Evolutionary conservation across 2,888 invertebrate genomes (phyloP).

Genomic region (Mellilla xanthometata): DNA sequence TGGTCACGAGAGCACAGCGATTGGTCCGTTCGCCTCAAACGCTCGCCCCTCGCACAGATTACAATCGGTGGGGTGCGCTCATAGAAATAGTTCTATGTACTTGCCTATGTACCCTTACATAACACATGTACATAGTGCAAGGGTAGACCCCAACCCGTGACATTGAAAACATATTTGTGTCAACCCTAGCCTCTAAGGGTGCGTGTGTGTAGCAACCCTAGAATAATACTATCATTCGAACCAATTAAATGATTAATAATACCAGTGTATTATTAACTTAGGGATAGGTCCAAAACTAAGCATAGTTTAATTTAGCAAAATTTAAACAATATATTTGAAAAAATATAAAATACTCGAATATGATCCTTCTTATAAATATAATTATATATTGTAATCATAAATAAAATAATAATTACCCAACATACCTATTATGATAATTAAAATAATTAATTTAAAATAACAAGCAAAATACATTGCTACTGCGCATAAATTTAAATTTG

Average conservation of each 20-base stretch:
- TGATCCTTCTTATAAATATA: not conserved
- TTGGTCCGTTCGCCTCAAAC: slow-evolving; percentile 75
- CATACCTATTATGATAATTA: no score
- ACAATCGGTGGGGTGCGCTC: slow-evolving; percentile 82
- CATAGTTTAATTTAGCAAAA: no score
- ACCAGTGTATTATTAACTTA: no score
- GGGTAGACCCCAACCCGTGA: slow-evolving; percentile 66
- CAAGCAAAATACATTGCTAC: not conserved
- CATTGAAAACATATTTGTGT: slow-evolving; percentile 60
- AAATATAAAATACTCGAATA: no score
- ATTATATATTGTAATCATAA: not conserved
- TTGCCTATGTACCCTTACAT: slow-evolving; percentile 65
- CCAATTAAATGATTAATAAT: no score
- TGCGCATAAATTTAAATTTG: slow-evolving; percentile 3
- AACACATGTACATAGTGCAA: slow-evolving; percentile 60
- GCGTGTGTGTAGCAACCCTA: not conserved
- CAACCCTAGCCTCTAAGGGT: slow-evolving; percentile 17
- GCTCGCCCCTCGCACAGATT: slow-evolving; percentile 79
- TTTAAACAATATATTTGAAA: no score
- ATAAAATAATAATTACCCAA: no score
- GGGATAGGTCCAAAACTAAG: no score
- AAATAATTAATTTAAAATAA: not conserved
- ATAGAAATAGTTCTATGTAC: slow-evolving; percentile 80
- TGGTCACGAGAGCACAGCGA: slow-evolving; percentile 80
- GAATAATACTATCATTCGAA: no score